phyloP scores from a whole-genome alignment of 2,113 vertebrate genomes.

The Microtus richardsoni region DNA sequence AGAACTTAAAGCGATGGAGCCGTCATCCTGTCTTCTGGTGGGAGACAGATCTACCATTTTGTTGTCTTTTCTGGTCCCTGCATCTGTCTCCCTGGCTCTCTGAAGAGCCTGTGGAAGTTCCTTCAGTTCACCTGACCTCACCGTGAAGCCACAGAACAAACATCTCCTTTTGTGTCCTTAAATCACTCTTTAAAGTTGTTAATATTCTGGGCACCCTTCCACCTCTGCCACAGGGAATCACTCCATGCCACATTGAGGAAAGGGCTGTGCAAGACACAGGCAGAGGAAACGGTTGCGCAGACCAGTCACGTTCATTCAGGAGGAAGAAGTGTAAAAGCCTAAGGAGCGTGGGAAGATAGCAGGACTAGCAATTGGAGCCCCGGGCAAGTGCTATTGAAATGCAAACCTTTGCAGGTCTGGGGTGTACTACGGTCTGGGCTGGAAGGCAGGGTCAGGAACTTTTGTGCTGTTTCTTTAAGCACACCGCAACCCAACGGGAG shows the following conservation, averaged over 20 bases:
- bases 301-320: not conserved
- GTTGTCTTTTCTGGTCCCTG: not conserved
- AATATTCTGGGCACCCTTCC: not conserved
- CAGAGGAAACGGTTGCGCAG: not conserved
- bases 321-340: not conserved
- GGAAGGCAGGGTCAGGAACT: not conserved
- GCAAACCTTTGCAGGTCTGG: not conserved
- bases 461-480: not conserved
- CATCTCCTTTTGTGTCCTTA: not conserved
- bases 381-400: not conserved
- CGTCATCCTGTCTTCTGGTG: not conserved
- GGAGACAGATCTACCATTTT: not conserved
- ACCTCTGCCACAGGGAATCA: not conserved
- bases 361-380: not conserved
- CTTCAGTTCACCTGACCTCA: not conserved
- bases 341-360: too few species aligned
- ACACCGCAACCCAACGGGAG: not conserved
- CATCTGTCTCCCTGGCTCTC: not conserved
- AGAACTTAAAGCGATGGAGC: not conserved
- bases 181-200: not conserved
- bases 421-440: not conserved
- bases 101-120: not conserved
- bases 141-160: not conserved
- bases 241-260: not conserved
- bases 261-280: not conserved